Evolutionary conservation across 2,113 vertebrate species (phyloP).

Genomic region (Castor canadensis): DNA sequence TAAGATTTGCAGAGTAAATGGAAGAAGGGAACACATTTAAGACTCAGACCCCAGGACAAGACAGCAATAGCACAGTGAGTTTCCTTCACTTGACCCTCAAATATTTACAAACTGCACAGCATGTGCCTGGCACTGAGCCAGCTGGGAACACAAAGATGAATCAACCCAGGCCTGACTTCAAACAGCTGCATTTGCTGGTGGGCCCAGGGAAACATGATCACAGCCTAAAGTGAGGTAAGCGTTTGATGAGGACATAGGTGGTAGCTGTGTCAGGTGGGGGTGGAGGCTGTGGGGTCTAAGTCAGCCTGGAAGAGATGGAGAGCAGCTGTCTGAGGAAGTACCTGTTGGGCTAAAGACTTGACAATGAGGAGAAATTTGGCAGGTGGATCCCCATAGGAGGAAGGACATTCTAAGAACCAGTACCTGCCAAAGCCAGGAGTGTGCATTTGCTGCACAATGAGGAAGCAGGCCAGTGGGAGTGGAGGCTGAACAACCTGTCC

Average conservation of each 20-base stretch:
- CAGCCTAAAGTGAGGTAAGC: background rate
- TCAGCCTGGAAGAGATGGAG: background rate
- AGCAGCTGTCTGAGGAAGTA: background rate
- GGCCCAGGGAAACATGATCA: background rate
- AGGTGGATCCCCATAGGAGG: accelerated
- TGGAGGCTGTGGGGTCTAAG: background rate
- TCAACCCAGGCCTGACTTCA: background rate
- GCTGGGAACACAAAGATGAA: background rate
- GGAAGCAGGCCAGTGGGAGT: background rate
- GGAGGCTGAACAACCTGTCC: background rate
- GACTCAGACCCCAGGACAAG: background rate
- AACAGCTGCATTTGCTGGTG: background rate
- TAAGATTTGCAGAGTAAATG: background rate
- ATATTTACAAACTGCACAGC: background rate
- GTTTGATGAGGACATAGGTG: background rate
- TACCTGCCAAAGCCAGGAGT: background rate
- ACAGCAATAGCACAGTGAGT: background rate
- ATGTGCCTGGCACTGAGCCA: background rate
- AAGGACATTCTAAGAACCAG: background rate
- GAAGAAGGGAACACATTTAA: background rate
- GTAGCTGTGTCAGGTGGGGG: background rate
- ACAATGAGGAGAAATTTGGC: background rate
- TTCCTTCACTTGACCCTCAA: background rate
- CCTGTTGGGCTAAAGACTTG: background rate
- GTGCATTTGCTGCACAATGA: accelerated